These are phyloP conservation scores for Drepanosiphum platanoidis DNA, from an alignment of 2,888 invertebrate species.

Conservation along the genomic window DNA sequence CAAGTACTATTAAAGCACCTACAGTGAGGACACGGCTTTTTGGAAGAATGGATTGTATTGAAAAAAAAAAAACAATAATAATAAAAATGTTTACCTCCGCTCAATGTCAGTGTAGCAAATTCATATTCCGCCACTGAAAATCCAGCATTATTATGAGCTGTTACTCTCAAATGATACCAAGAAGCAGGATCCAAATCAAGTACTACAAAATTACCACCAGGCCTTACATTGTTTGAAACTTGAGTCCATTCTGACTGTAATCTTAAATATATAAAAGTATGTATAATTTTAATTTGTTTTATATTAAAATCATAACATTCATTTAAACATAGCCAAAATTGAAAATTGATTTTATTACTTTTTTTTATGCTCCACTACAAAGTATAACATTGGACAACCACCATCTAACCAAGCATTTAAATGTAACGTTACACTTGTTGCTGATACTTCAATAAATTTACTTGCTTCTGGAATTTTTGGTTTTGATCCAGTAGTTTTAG, in stretches of 20 bases:
- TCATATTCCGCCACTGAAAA: constrained; percentile 95
- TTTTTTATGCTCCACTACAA: constrained; percentile 93
- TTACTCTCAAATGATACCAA: constrained; percentile 92
- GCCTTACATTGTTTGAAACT: constrained; percentile 91
- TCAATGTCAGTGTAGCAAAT: constrained; percentile 92
- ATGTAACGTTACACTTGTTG: constrained; percentile 91
- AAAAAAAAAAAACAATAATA: constrained; percentile 64
- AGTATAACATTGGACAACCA: constrained; percentile 94
- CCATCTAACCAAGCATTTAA: constrained; percentile 94
- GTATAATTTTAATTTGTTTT: no score
- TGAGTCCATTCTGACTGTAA: constrained; percentile 91
- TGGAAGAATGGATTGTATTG: not conserved
- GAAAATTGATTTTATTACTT: constrained; percentile 72
- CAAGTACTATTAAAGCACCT: constrained; percentile 50
- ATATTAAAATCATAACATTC: not conserved
- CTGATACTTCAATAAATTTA: constrained; percentile 90
- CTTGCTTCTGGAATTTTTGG: constrained; percentile 91
- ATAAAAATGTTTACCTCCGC: constrained; percentile 78
- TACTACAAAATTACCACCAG: constrained; percentile 89
- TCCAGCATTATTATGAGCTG: constrained; percentile 94
- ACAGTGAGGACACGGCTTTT: constrained; percentile 29
- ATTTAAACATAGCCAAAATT: not conserved
- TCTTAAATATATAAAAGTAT: constrained; percentile 69
- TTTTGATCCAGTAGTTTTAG: constrained; percentile 91
- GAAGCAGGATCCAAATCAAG: constrained; percentile 91